Evolutionary conservation across 2,797 vertebrate genomes (phyloP).

Genomic region (Enteromius fasciolatus): DNA sequence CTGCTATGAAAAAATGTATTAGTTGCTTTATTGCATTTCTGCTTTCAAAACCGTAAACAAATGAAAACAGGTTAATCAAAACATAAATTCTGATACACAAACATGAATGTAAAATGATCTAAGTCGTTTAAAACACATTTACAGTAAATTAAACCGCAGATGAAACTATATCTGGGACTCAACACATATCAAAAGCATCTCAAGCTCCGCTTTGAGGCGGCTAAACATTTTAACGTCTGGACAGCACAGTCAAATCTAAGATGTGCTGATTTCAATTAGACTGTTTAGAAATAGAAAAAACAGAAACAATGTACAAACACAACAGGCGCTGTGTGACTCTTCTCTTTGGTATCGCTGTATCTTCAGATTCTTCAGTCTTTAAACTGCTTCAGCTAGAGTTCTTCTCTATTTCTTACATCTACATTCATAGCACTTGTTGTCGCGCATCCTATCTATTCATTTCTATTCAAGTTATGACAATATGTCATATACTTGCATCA

Average conservation of each 20-base stretch:
- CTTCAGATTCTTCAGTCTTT: conserved; percentile 60
- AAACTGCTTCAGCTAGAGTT: conserved; percentile 10
- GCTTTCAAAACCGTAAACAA: not conserved
- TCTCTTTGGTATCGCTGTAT: conserved; percentile 74
- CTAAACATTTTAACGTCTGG: not conserved
- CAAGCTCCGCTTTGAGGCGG: not conserved
- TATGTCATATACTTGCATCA: conserved; percentile 8
- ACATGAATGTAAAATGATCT: not conserved
- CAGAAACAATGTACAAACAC: conserved; percentile 10
- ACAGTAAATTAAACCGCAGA: not conserved
- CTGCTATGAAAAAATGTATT: not conserved
- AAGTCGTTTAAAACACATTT: not conserved
- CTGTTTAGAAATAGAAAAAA: conserved; percentile 31
- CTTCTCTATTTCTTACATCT: not conserved
- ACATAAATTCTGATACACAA: not conserved
- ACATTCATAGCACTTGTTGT: not conserved
- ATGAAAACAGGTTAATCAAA: not conserved
- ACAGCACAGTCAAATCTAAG: not conserved
- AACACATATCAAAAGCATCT: not conserved
- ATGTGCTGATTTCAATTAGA: not conserved
- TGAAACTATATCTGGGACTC: not conserved
- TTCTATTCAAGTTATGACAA: conserved; percentile 30
- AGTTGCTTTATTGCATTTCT: conserved; percentile 23
- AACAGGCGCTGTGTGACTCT: conserved; percentile 65
- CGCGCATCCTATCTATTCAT: not conserved